Percentiles rank a stretch among this genome's conserved stretches.
Evolutionary conservation across 2,888 invertebrate species (phyloP).

Genomic region (Loripinus fragilis): DNA sequence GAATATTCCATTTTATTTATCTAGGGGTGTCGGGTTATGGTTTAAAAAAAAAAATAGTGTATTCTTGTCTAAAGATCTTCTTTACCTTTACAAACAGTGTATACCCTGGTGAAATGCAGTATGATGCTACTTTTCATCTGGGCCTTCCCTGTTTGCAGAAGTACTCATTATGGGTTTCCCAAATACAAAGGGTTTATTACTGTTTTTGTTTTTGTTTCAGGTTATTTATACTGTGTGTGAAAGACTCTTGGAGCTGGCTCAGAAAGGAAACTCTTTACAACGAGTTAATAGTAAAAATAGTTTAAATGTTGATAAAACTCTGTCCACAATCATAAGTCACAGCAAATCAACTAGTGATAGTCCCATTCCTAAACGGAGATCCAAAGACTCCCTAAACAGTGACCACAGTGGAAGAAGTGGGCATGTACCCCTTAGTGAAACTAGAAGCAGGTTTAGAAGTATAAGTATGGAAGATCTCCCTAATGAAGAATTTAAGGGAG

Average conservation of each 20-base stretch:
- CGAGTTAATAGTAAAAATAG: conserved; percentile 18
- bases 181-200: no score
- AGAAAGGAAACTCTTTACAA: conserved; percentile 62
- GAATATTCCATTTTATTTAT: no score
- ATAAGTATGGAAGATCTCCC: conserved; percentile 67
- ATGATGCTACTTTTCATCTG: no score
- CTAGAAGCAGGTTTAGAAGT: conserved; percentile 40
- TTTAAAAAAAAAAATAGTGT: no score
- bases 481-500: conserved; percentile 57
- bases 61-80: no score
- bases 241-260: conserved; percentile 87
- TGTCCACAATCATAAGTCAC: conserved; percentile 24
- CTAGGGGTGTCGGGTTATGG: no score
- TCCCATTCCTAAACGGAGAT: not conserved
- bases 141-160: no score
- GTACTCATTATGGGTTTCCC: no score
- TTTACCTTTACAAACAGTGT: no score
- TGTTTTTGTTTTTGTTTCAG: conserved; percentile 84
- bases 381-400: conserved; percentile 12
- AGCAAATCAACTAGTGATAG: not conserved
- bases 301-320: conserved; percentile 35
- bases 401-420: not conserved
- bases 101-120: no score
- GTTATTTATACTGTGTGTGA: conserved; percentile 91
- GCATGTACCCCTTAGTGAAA: conserved; percentile 15